Evolutionary conservation across 1,140 invertebrate species (phyloP).

Genomic region (Diachasma alloeum): DNA sequence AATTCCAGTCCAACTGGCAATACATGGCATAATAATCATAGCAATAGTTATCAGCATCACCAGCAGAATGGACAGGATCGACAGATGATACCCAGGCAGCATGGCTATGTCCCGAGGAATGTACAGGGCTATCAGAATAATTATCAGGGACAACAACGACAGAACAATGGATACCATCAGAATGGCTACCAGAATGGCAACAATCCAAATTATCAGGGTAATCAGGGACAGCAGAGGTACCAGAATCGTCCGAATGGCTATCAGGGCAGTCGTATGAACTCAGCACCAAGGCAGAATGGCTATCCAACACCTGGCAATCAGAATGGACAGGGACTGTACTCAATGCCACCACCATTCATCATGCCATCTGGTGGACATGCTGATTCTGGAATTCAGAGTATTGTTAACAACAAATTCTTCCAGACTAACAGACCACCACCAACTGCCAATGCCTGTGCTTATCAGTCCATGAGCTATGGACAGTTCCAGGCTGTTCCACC

Average conservation of each 20-base stretch:
- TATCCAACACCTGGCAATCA: constrained; percentile 43
- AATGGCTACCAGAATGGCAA: constrained; percentile 42
- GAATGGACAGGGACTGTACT: constrained; percentile 63
- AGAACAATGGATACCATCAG: constrained; percentile 39
- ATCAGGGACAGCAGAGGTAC: constrained; percentile 49
- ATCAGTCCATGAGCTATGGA: constrained; percentile 67
- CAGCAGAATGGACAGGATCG: constrained; percentile 24
- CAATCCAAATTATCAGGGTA: constrained; percentile 44
- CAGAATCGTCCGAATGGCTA: constrained; percentile 38
- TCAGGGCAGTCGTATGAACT: constrained; percentile 37
- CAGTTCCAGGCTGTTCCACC: constrained; percentile 64
- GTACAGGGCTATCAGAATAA: constrained; percentile 6
- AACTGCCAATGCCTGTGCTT: constrained; percentile 67
- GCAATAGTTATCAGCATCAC: constrained; percentile 33
- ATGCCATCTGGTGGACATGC: constrained; percentile 60
- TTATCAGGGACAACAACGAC: constrained; percentile 35
- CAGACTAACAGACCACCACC: constrained; percentile 67
- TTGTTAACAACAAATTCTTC: constrained; percentile 73
- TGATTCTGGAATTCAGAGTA: constrained; percentile 66
- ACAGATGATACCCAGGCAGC: constrained; percentile 28
- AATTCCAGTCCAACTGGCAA: constrained; percentile 56
- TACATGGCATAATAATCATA: constrained; percentile 44
- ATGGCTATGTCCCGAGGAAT: background rate
- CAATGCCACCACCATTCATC: constrained; percentile 65
- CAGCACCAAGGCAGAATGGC: constrained; percentile 42